Evolutionary conservation across 92 coral and sea anemone genomes (phyloP), one percentile per base, ranked within the genome.

Genomic region (Zoanthus sociatus): DNA sequence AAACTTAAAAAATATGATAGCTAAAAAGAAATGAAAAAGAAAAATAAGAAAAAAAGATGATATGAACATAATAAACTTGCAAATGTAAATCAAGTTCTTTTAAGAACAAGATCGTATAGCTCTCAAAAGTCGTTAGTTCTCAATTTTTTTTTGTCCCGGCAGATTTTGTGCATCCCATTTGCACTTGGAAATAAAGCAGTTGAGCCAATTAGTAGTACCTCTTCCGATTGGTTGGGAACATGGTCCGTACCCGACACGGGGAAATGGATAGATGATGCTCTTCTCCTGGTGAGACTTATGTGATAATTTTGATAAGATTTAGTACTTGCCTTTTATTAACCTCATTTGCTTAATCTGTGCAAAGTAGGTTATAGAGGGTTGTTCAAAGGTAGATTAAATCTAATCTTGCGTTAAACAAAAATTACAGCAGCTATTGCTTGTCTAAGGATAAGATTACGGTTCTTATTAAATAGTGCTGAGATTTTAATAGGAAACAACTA

Each of bases 211-310:
- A 45, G 66, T 15, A 51, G 68, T 46, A 87, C 84, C 9, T 32
- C 79, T 3, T 21, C 66, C 7, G 53, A 68, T 44, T 87, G 90
- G 90, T 15, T 78, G 37, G 90, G 90, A 7, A 20, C 46, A 13
- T 78, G 76, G 87, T 31, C 72, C 3, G 14, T 30, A 5, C 79
- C 55, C 26, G 79, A 15, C 37, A 78, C 87, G 3, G 90, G 77
- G 53, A 51, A 44, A 60, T 87, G 90, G 90, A 45, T 87, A 3
- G 90, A 87, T 53, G 53, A 87, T 56, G 77, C 83, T 9, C 56
- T 53, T 1, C 83, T 60, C 12, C 83, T 87, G 90, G 90, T 87
- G 78, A 78, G 53, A 30, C 1, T 63, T 63, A n/a, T 17, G 6
- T 8, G 15, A 61, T 16, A 61, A 61, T 17, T 61, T 26, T 26